Conservation (phyloP, 2,113 vertebrate genomes). For the Isurus oxyrinchus region DNA sequence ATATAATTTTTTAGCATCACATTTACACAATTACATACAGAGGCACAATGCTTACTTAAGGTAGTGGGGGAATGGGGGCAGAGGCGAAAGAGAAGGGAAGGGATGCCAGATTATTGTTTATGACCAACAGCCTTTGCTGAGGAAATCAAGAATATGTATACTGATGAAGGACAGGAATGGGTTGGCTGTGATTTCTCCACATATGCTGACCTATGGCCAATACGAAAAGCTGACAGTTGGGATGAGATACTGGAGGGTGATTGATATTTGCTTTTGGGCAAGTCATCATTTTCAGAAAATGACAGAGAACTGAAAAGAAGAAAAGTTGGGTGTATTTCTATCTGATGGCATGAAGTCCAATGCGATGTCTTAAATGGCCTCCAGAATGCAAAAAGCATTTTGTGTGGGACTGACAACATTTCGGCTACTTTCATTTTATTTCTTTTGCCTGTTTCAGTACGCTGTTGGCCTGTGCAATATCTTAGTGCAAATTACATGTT, state of each 20-base stretch:
- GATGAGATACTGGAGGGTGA: background rate
- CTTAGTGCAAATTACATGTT: background rate
- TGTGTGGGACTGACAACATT: background rate
- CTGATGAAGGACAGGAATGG: background rate
- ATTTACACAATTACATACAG: background rate
- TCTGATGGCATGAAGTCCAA: background rate
- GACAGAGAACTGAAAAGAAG: background rate
- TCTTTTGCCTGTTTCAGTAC: background rate
- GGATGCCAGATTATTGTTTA: background rate
- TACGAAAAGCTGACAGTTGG: background rate
- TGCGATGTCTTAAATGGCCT: background rate
- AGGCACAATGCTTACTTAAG: no score
- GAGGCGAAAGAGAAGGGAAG: background rate
- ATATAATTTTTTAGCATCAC: background rate
- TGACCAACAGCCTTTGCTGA: background rate
- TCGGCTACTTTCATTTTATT: background rate
- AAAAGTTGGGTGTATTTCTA: background rate
- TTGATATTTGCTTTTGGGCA: background rate
- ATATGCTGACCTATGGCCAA: background rate
- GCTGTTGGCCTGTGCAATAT: background rate
- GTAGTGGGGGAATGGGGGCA: background rate
- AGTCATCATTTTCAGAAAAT: background rate
- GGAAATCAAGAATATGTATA: background rate
- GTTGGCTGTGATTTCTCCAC: background rate
- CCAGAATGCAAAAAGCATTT: background rate